These are phyloP conservation scores for Argyrosomus regius DNA, from an alignment of 2,797 vertebrate genomes.

Conservation along the genomic window DNA sequence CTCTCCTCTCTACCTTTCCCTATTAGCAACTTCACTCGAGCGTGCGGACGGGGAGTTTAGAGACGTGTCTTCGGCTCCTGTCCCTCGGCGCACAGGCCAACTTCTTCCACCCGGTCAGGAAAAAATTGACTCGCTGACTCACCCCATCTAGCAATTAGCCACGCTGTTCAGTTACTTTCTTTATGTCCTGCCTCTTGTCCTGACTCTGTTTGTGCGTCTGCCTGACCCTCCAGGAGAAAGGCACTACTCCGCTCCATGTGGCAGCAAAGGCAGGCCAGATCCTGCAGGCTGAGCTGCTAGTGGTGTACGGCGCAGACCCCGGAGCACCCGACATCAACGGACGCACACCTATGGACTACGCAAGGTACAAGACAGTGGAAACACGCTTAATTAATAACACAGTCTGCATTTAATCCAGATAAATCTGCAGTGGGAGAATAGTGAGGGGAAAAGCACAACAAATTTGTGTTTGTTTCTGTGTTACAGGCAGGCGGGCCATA, in stretches of 20 bases:
- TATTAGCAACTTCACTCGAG: constrained; percentile 97
- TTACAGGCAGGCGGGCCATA: constrained; percentile 93
- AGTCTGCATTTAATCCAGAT: not conserved
- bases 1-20: constrained; percentile 28
- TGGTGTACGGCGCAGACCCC: constrained; percentile 96
- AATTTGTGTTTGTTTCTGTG: constrained; percentile 23
- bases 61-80: constrained; percentile 96
- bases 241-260: constrained; percentile 95
- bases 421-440: not conserved
- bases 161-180: constrained; percentile 19
- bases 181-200: not conserved
- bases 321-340: constrained; percentile 96
- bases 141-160: constrained; percentile 15
- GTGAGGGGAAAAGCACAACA: too few species aligned
- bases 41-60: constrained; percentile 96
- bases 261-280: constrained; percentile 96
- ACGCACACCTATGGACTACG: constrained; percentile 96
- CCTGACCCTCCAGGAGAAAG: constrained; percentile 89
- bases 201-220: constrained; percentile 40
- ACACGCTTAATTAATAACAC: not conserved
- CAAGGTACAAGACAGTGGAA: constrained; percentile 85
- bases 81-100: constrained; percentile 97
- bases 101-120: constrained; percentile 96
- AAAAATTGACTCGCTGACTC: constrained; percentile 15
- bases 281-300: constrained; percentile 95